Evolutionary conservation across 1,140 invertebrate species (phyloP).

Genomic region (Epicauta chinensis): DNA sequence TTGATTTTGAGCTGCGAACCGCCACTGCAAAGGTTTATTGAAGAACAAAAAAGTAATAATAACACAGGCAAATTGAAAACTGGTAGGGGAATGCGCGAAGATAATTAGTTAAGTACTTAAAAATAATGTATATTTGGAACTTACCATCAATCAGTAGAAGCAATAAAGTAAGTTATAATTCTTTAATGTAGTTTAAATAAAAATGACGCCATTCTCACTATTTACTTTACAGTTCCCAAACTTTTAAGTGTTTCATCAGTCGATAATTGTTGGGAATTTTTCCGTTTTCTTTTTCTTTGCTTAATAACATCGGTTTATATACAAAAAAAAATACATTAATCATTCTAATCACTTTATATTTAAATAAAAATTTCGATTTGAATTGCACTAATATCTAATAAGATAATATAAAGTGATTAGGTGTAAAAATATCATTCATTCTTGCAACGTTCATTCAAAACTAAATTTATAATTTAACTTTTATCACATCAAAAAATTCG

Average conservation of each 20-base stretch:
- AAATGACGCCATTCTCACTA: not conserved
- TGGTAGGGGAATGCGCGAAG: slow-evolving; percentile 10
- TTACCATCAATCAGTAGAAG: slow-evolving; percentile 6
- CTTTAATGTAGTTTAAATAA: not conserved
- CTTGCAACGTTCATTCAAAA: no score
- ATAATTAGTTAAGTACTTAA: slow-evolving; percentile 10
- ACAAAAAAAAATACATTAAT: no score
- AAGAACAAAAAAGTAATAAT: not conserved
- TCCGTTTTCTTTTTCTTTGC: not conserved
- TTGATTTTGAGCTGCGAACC: no score
- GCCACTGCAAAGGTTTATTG: no score
- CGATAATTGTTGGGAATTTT: slow-evolving; percentile 11
- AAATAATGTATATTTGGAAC: slow-evolving; percentile 5
- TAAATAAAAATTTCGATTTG: no score
- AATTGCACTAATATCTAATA: no score
- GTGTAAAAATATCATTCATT: not conserved
- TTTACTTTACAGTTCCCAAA: slow-evolving; percentile 11
- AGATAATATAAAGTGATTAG: slow-evolving; percentile 5
- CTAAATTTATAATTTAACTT: not conserved
- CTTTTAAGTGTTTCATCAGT: slow-evolving; percentile 17
- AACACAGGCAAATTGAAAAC: slow-evolving; percentile 3
- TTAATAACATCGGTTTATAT: no score
- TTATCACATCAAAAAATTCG: slow-evolving; percentile 16
- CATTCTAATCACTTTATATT: no score
- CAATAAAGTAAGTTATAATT: slow-evolving; percentile 6